Evolutionary conservation across 1,140 invertebrate species (phyloP).

Genomic region (Heliconius nattereri): DNA sequence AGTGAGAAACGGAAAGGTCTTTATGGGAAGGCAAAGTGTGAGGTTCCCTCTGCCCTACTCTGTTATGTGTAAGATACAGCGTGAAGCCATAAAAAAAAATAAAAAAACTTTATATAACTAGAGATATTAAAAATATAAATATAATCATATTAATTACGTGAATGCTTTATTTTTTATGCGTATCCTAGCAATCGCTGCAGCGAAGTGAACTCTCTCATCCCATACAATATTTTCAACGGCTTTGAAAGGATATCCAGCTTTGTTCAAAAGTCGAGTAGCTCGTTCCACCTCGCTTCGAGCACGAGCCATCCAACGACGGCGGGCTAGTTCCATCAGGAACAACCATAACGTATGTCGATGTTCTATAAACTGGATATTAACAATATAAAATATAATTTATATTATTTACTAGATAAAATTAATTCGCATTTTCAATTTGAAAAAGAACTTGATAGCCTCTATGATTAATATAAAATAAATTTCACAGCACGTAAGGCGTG

Average conservation of each 20-base stretch:
- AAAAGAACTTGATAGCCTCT: not conserved
- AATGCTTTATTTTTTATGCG: slow-evolving; percentile 87
- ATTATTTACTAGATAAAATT: not conserved
- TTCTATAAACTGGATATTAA: slow-evolving; percentile 46
- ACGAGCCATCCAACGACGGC: slow-evolving; percentile 64
- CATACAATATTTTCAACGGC: slow-evolving; percentile 84
- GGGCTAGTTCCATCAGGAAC: slow-evolving; percentile 71
- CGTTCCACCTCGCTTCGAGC: slow-evolving; percentile 54
- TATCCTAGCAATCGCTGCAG: slow-evolving; percentile 86
- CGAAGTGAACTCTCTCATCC: slow-evolving; percentile 84
- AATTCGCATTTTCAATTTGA: not conserved
- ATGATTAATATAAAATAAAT: slow-evolving; percentile 23
- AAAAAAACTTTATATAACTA: no score
- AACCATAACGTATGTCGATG: slow-evolving; percentile 66
- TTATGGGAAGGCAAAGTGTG: no score
- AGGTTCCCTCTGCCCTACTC: no score
- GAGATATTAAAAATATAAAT: no score
- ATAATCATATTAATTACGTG: slow-evolving; percentile 52
- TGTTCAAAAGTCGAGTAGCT: slow-evolving; percentile 49
- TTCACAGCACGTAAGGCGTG: not conserved
- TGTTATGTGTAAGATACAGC: no score
- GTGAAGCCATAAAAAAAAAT: no score
- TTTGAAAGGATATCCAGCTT: slow-evolving; percentile 59
- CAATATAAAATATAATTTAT: no score
- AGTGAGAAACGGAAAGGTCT: no score